Conservation (phyloP, 2,888 invertebrate genomes). For the Spicauda simplicius region DNA sequence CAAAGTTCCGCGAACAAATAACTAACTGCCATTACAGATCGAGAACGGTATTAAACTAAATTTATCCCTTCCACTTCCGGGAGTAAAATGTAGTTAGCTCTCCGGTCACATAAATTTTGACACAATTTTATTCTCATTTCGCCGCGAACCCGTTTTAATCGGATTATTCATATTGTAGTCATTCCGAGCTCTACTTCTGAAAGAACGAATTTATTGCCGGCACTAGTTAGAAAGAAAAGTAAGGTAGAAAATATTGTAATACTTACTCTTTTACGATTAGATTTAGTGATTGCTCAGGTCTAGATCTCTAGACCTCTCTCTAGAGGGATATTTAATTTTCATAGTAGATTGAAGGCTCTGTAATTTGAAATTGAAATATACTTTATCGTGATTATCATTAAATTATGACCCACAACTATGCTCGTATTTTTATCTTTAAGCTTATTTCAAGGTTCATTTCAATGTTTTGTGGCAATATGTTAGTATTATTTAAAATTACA, state of each 20-base stretch:
- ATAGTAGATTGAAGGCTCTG: too few species aligned
- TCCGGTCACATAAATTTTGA: conserved; percentile 15
- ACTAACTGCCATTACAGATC: neutral
- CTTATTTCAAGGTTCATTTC: too few species aligned
- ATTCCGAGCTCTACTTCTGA: neutral
- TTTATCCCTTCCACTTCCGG: conserved; percentile 17
- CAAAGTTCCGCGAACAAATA: neutral
- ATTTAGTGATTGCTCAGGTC: neutral
- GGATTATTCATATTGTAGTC: conserved; percentile 20
- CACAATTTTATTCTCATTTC: conserved; percentile 28
- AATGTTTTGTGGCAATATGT: too few species aligned
- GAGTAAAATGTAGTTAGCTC: conserved; percentile 19
- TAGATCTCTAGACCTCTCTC: neutral
- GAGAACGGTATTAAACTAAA: neutral
- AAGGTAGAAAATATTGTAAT: neutral
- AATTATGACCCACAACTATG: too few species aligned
- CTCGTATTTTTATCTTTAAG: too few species aligned
- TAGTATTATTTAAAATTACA: too few species aligned
- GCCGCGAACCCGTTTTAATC: conserved; percentile 8
- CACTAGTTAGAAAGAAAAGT: neutral
- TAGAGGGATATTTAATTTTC: too few species aligned
- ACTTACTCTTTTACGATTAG: neutral
- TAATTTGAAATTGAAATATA: too few species aligned
- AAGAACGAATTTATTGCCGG: neutral
- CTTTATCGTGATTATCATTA: too few species aligned